Evolutionary conservation across 1,140 invertebrate genomes (phyloP), one percentile per base, ranked within the genome.

Genomic region (Amyelois transitella): DNA sequence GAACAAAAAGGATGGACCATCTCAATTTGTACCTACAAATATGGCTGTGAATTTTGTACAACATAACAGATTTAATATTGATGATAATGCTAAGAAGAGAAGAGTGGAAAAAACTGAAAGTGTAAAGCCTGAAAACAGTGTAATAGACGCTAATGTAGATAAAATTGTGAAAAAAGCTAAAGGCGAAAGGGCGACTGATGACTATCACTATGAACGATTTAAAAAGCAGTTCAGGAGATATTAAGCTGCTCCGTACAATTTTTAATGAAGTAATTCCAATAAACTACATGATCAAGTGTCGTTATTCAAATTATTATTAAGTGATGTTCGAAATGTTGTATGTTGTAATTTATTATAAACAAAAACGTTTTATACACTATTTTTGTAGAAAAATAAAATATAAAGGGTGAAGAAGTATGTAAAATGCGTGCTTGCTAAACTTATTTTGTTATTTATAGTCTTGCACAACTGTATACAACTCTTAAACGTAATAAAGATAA

Each of bases 31-130:
- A 4, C 98, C 98, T 0, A 97, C 96, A 24, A 99, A 99, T 81
- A 97, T 98, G 94, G 97, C 98, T 48, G 97, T 98, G 0, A 99
- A 99, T 90, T 99, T 99, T 92, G 96, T 97, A 25, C 97, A 98
- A 77, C 97, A 99, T 76, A 98, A 98, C 87, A 75, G 85, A 50
- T 88, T 88, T 58, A 88, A 86, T 72, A 69, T 89, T 58, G 80
- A 83, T 47, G 88, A 91, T 60, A 89, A 86, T 59, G 60, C 69
- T 17, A 85, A 84, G 79, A 91, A 82, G 72, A 65, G 69, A 56
- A 89, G 75, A 69, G 88, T 71, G 24, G 81, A 81, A 53, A 91
- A 91, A 62, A 77, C 90, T 6, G 89, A 91, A 77, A 86, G 89
- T 1, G 61, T 68, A 2, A 91, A 84, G 52, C 63, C 64, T 38